Percentiles rank a stretch among this genome's conserved stretches.
phyloP scores from a whole-genome alignment of 2,888 invertebrate genomes.

The Gymnosoma rotundatum region DNA sequence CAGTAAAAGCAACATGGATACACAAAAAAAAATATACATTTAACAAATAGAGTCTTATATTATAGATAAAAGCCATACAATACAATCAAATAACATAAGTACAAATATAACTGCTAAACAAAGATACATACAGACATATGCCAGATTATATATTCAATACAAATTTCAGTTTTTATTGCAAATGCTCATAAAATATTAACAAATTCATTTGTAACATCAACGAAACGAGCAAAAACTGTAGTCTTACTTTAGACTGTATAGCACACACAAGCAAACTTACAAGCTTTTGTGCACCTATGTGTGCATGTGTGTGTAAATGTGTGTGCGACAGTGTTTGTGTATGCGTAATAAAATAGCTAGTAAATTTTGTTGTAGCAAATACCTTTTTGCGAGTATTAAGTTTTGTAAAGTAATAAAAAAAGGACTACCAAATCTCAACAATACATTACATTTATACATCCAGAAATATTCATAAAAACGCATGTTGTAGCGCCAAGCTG shows the following conservation, averaged over 20 bases:
- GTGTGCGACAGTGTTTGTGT: neutral
- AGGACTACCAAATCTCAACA: neutral
- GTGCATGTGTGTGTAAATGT: slow-evolving; percentile 35
- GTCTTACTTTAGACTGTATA: slow-evolving; percentile 9
- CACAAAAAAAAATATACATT: slow-evolving; percentile 4
- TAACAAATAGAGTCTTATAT: too few species aligned
- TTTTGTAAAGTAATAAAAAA: slow-evolving; percentile 20
- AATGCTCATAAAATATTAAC: slow-evolving; percentile 81
- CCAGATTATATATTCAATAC: slow-evolving; percentile 55
- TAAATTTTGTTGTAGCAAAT: slow-evolving; percentile 44
- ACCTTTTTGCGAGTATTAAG: slow-evolving; percentile 34
- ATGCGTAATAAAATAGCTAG: slow-evolving; percentile 11
- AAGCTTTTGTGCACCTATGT: slow-evolving; percentile 8
- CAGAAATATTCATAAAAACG: too few species aligned
- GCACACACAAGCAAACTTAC: slow-evolving; percentile 9
- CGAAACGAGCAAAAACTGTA: slow-evolving; percentile 60
- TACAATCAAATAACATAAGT: slow-evolving; percentile 31
- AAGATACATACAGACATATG: neutral
- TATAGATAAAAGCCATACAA: slow-evolving; percentile 22
- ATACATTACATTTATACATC: neutral
- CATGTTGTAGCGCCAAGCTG: too few species aligned
- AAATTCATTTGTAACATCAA: slow-evolving; percentile 80
- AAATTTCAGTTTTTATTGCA: slow-evolving; percentile 73
- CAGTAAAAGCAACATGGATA: slow-evolving; percentile 47
- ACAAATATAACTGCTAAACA: slow-evolving; percentile 26